Conservation (phyloP, 2,888 invertebrate species). For the Philereme transversata region DNA sequence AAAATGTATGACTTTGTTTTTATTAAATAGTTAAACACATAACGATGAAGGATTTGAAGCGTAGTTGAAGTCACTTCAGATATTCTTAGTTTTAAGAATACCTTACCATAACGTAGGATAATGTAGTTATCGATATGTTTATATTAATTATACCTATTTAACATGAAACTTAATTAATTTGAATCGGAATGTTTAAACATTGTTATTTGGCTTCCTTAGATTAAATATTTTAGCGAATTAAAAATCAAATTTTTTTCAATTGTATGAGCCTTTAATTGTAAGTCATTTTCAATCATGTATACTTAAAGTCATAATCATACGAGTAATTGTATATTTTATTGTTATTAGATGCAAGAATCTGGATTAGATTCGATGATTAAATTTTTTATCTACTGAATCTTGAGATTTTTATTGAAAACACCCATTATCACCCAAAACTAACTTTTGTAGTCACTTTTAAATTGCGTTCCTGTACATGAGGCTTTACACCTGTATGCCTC, state of each 20-base stretch:
- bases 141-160: constrained; percentile 63
- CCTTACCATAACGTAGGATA: constrained; percentile 38
- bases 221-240: constrained; percentile 26
- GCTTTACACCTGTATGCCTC: too few species aligned
- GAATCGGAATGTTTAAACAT: constrained; percentile 57
- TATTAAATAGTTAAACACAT: constrained; percentile 25
- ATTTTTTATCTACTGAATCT: constrained; percentile 69
- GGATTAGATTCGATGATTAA: constrained; percentile 72
- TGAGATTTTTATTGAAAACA: background rate
- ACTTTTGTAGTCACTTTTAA: too few species aligned
- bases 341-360: constrained; percentile 73
- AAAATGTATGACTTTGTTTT: constrained; percentile 23
- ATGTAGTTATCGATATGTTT: constrained; percentile 35
- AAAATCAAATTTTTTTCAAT: constrained; percentile 15
- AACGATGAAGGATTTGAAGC: constrained; percentile 9
- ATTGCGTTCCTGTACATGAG: too few species aligned
- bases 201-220: constrained; percentile 62
- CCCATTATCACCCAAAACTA: background rate
- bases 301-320: constrained; percentile 49
- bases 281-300: constrained; percentile 52
- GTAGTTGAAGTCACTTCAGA: constrained; percentile 20
- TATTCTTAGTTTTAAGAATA: constrained; percentile 25
- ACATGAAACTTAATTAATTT: constrained; percentile 60
- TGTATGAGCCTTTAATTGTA: constrained; percentile 24
- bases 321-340: constrained; percentile 73